Base-by-base conservation (phyloP, 2,113 vertebrate species). In the Gobiocypris rarus region DNA sequence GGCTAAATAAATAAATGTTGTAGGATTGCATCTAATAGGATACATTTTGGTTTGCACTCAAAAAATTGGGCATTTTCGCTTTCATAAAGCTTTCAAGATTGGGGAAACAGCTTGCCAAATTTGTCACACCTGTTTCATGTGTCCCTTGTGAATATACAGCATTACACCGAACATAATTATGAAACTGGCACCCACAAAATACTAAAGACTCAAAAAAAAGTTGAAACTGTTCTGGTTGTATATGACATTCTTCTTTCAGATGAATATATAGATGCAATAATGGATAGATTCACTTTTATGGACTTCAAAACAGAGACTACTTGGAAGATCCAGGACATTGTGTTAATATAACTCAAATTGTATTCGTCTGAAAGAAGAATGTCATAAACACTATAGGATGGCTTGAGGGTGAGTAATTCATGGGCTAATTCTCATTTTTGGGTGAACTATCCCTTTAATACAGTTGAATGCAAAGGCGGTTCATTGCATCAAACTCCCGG, bases 71-170 rank as follows among this genome's bases (percentile, higher is more conserved):
- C 75, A 78, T 78, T 61, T 61, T 17, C n/a, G 3, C 15, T 61
- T 78, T 78, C 4, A 45, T 41, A 63, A 78, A 61, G 19, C 52
- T 41, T 77, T 77, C 52, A 52, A 58, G 15, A 17, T 19, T 4
- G 41, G 22, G 4, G 4, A 45, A 24, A 61, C 75, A 17, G 75
- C 75, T 38, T 76, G 75, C 75, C 56, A 78, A 61, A 41, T 61
- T 26, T 78, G 56, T 78, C 38, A 78, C 11, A 78, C 50, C 31
- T 58, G 52, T 71, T 71, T 71, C 22, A 71, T 71, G 22, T 13
- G 22, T 45, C 69, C 69, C 69, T 14, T 45, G 22, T 73, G 69
- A 73, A 73, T 71, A 71, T 45, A 22, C n/a, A 45, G 41, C 11
- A 73, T 45, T 45, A 24, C 69, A 45, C 6, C 3, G 5, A 73